Evolutionary conservation across 2,888 invertebrate species (phyloP).

Genomic region (Chrysomela aeneicollis): DNA sequence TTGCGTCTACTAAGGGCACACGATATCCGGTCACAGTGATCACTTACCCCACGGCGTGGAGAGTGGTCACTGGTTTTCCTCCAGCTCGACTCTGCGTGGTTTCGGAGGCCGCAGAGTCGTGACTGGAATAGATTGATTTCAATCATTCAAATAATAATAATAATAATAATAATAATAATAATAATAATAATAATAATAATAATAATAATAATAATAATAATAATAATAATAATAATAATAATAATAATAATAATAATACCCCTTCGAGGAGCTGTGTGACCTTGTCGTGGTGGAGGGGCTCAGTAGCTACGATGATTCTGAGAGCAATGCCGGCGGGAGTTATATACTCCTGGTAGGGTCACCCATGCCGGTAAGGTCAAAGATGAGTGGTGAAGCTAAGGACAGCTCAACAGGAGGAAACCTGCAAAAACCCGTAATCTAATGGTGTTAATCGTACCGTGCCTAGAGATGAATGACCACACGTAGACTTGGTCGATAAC

Average conservation of each 20-base stretch:
- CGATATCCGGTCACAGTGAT: no score
- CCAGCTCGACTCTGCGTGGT: no score
- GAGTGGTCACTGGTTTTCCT: no score
- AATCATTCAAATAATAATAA: neutral
- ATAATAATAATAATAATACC: neutral
- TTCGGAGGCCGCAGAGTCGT: no score
- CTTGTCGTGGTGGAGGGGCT: neutral
- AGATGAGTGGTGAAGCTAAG: conserved; percentile 2
- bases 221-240: neutral
- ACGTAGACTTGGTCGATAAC: neutral
- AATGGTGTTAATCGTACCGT: neutral
- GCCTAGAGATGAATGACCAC: neutral
- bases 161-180: neutral
- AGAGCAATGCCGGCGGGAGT: neutral
- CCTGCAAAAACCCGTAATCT: neutral
- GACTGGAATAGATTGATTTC: no score
- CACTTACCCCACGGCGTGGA: no score
- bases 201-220: neutral
- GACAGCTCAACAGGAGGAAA: neutral
- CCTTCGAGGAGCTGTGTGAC: no score
- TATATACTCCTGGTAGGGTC: neutral
- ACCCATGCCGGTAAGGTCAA: neutral
- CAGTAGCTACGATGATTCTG: neutral
- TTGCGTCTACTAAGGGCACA: no score
- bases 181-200: neutral